Conservation (phyloP, 2,888 invertebrate species). For the Drosophila merina region DNA sequence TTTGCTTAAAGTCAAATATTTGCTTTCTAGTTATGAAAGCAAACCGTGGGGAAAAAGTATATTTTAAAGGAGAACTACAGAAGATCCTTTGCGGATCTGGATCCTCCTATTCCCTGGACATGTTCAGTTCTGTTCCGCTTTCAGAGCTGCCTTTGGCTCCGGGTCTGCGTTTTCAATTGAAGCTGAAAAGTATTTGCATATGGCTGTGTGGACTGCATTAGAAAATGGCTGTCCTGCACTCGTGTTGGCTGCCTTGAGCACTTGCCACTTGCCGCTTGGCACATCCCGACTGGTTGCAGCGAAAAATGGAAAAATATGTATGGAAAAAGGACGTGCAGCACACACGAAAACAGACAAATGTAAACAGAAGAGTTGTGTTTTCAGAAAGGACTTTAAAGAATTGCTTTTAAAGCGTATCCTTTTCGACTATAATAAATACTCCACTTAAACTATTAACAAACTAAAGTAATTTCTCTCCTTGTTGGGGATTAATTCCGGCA, state of each 20-base stretch:
- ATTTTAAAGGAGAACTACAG: not conserved
- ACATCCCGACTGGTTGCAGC: slow-evolving; percentile 49
- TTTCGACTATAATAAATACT: not conserved
- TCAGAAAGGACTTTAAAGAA: slow-evolving; percentile 5
- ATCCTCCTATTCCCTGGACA: not conserved
- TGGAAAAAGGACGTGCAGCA: slow-evolving; percentile 49
- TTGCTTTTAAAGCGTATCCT: slow-evolving; percentile 5
- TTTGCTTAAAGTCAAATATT: slow-evolving; percentile 70
- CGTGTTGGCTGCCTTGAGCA: slow-evolving; percentile 59
- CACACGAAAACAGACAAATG: slow-evolving; percentile 17
- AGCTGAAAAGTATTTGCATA: slow-evolving; percentile 72
- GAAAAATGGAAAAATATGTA: slow-evolving; percentile 59
- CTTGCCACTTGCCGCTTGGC: slow-evolving; percentile 65
- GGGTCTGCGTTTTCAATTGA: slow-evolving; percentile 64
- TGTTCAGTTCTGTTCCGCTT: not conserved
- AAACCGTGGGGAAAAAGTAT: not conserved
- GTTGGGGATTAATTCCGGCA: not conserved
- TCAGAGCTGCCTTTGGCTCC: not conserved
- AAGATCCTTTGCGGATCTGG: not conserved
- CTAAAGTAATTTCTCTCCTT: not conserved
- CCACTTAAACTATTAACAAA: not conserved
- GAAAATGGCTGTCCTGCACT: slow-evolving; percentile 32
- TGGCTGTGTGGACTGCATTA: slow-evolving; percentile 52
- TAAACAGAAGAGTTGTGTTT: slow-evolving; percentile 1
- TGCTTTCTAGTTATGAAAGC: slow-evolving; percentile 47